phyloP scores from a whole-genome alignment of 2,797 vertebrate species.

The Falco peregrinus region DNA sequence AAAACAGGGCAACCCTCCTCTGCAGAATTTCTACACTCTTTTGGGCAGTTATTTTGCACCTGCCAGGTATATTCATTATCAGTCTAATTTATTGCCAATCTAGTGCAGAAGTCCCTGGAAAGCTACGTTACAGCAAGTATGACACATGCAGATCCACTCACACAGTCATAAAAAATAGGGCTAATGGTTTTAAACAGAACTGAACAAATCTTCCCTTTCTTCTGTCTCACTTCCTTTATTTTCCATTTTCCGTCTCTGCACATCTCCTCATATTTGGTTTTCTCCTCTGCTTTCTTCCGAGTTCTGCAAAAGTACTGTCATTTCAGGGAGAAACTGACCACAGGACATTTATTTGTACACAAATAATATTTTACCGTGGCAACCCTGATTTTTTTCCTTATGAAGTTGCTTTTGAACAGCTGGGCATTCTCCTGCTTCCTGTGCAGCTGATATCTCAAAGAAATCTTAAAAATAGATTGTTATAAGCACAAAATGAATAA shows the following conservation, averaged over 20 bases:
- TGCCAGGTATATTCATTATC: background rate
- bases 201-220: background rate
- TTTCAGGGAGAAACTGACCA: slow-evolving; percentile 20
- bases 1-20: background rate
- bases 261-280: slow-evolving; percentile 29
- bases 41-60: background rate
- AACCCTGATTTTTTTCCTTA: slow-evolving; percentile 27
- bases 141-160: background rate
- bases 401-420: slow-evolving; percentile 17
- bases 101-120: background rate
- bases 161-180: background rate
- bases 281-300: slow-evolving; percentile 37
- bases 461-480: background rate
- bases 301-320: slow-evolving; percentile 48
- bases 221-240: slow-evolving; percentile 22
- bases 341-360: slow-evolving; percentile 45
- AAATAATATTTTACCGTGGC: slow-evolving; percentile 37
- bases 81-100: background rate
- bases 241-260: background rate
- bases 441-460: slow-evolving; percentile 4
- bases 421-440: slow-evolving; percentile 10
- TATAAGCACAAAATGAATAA: background rate
- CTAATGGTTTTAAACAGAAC: background rate
- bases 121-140: background rate
- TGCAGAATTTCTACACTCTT: background rate